These are phyloP conservation scores for Micromys minutus DNA, from an alignment of 2,113 vertebrate genomes.

Conservation along the genomic window DNA sequence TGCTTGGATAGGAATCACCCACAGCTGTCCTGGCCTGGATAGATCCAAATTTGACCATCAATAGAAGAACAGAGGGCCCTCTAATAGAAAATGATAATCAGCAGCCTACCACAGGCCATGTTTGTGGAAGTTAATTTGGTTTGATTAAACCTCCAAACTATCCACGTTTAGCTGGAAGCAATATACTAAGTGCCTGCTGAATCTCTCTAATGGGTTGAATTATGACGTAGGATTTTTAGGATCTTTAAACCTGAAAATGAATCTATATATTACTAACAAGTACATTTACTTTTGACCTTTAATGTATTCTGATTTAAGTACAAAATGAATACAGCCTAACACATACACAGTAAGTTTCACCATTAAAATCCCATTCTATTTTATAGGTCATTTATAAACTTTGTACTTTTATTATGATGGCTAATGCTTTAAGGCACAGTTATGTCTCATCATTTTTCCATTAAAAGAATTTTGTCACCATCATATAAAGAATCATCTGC, in stretches of 20 bases:
- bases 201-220: constrained; percentile 20
- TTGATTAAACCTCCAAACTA: constrained; percentile 70
- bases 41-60: constrained; percentile 64
- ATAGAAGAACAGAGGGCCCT: constrained; percentile 53
- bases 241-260: constrained; percentile 53
- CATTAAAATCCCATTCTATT: constrained; percentile 42
- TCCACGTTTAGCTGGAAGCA: constrained; percentile 7
- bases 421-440: constrained; percentile 30
- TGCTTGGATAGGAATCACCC: constrained; percentile 64
- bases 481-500: constrained; percentile 38
- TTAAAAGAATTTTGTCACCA: constrained; percentile 7
- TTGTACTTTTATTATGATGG: constrained; percentile 13
- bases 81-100: constrained; percentile 69
- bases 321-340: background rate
- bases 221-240: background rate
- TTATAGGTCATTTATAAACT: constrained; percentile 44
- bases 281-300: constrained; percentile 42
- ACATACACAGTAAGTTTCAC: background rate
- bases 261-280: background rate
- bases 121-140: constrained; percentile 71
- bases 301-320: background rate
- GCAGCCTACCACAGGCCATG: constrained; percentile 63
- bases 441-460: background rate
- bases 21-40: constrained; percentile 59
- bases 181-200: constrained; percentile 12